phyloP scores from a whole-genome alignment of 1,140 invertebrate species.

The Drosophila virilis region DNA sequence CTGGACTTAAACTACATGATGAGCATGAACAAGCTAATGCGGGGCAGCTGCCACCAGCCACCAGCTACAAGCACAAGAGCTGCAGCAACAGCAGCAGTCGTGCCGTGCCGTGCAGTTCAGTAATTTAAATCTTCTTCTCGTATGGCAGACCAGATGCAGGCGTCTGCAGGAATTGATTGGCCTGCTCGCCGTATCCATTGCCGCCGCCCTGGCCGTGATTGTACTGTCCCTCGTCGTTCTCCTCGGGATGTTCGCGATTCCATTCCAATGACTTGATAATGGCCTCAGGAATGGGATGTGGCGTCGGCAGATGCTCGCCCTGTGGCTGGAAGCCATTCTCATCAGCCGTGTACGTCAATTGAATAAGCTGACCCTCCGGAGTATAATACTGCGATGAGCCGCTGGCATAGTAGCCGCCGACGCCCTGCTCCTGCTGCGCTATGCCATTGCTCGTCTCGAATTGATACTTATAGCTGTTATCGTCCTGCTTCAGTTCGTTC shows the following conservation, averaged over 20 bases:
- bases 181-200: slow-evolving; percentile 27
- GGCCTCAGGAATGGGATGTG: slow-evolving; percentile 82
- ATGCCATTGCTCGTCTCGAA: slow-evolving; percentile 88
- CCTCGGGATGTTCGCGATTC: slow-evolving; percentile 84
- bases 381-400: slow-evolving; percentile 72
- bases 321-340: slow-evolving; percentile 86
- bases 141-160: slow-evolving; percentile 63
- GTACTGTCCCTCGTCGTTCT: slow-evolving; percentile 52
- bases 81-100: background rate
- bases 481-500: slow-evolving; percentile 73
- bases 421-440: slow-evolving; percentile 86
- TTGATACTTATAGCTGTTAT: slow-evolving; percentile 85
- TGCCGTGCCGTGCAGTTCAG: background rate
- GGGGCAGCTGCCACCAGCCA: slow-evolving; percentile 1
- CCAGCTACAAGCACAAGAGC: slow-evolving; percentile 1
- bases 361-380: slow-evolving; percentile 84
- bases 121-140: slow-evolving; percentile 66
- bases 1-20: slow-evolving; percentile 55
- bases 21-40: slow-evolving; percentile 38
- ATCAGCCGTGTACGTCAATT: slow-evolving; percentile 86
- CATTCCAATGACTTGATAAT: slow-evolving; percentile 85
- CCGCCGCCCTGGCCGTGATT: slow-evolving; percentile 44
- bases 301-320: slow-evolving; percentile 85
- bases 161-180: slow-evolving; percentile 60
- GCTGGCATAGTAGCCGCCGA: slow-evolving; percentile 74